Conservation (phyloP, 2,113 vertebrate genomes). For the Garra rufa region DNA sequence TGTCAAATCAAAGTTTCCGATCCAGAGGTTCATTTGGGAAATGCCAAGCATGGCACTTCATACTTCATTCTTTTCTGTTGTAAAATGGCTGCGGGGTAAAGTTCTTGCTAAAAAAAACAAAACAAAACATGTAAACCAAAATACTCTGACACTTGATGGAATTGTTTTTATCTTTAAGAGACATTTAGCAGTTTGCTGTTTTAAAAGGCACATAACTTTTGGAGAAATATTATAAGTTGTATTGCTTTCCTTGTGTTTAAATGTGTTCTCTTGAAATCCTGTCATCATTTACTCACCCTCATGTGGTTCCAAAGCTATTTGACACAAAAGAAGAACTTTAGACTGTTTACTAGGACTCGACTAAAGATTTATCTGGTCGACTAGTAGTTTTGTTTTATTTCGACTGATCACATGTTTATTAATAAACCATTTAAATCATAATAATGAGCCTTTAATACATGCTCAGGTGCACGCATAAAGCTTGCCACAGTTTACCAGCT, state of each 20-base stretch:
- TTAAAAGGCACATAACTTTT: not conserved
- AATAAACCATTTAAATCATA: too few relatives aligned
- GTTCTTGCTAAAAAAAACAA: slow-evolving; percentile 1
- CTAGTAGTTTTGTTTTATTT: too few relatives aligned
- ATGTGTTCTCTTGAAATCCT: too few relatives aligned
- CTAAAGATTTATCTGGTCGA: too few relatives aligned
- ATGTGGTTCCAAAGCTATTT: too few relatives aligned
- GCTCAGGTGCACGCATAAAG: too few relatives aligned
- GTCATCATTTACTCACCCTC: too few relatives aligned
- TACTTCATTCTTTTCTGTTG: not conserved
- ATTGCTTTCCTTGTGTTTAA: not conserved
- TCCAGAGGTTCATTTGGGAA: not conserved
- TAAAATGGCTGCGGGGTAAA: slow-evolving; percentile 5
- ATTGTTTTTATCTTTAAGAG: not conserved
- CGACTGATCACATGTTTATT: too few relatives aligned
- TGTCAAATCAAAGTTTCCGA: slow-evolving; percentile 12
- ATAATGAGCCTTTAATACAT: too few relatives aligned
- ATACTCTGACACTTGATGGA: not conserved
- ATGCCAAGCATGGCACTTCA: not conserved
- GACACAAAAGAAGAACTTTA: too few relatives aligned
- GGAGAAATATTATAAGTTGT: not conserved
- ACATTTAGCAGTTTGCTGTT: not conserved
- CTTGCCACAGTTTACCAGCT: too few relatives aligned
- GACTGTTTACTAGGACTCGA: too few relatives aligned
- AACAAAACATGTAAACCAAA: not conserved